Base-by-base conservation (phyloP, 2,888 invertebrate genomes). In the Crematogaster levior region DNA sequence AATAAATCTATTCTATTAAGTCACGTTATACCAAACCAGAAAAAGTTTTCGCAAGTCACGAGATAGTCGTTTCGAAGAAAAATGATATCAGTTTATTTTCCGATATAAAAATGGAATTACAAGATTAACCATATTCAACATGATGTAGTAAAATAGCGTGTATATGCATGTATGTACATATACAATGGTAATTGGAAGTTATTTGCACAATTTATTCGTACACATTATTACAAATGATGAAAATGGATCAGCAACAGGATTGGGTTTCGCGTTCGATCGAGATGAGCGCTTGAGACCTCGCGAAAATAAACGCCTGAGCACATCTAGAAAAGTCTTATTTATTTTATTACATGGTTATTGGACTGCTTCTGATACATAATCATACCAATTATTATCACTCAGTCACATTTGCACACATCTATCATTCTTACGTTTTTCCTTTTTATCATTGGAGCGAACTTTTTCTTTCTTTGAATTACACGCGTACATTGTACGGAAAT, bases 281-380 rank as follows among this genome's bases (percentile, higher is more conserved):
- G 46, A 18, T 40, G 37, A 65, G 34, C n/a, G 24, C 37, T 75
- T 75, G 15, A 51, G 34, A 1, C 12, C 5, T n/a, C 37, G 60
- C 27, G 63, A 81, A 84, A 89, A 88, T 86, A 89, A 92, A 88
- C 85, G 81, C 70, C 83, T 84, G 83, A 83, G 85, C 89, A 89
- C 90, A 84, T 92, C 91, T 93, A 93, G 91, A 93, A 93, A 93
- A 93, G 92, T 92, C 93, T 93, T 92, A 92, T 92, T 93, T 92
- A 90, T 93, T 93, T 89, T 90, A 91, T 93, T 93, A 93, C 91
- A 93, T 89, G 91, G 85, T 92, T 92, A 92, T 91, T 91, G 91
- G 37, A 91, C 89, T 90, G 88, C 86, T 79, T 89, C 88, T 86
- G 84, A 89, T 91, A 90, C 88, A 91, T 90, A 90, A 91, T 91